phyloP scores from a whole-genome alignment of 2,797 vertebrate species.

The Glossophaga mutica region DNA sequence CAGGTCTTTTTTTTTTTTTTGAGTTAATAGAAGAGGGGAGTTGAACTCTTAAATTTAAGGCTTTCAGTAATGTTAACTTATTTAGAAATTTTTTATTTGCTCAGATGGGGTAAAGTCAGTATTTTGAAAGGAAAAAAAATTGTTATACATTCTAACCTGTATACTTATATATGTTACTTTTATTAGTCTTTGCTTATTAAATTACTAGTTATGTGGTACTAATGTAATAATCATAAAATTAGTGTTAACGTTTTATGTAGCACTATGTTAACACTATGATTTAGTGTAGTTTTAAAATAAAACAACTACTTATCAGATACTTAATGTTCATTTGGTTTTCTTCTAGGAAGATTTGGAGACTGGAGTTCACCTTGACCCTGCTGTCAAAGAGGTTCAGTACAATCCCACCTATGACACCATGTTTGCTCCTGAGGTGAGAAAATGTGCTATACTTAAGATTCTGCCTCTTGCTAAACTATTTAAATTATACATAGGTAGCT shows the following conservation, averaged over 20 bases:
- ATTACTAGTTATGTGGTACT: not conserved
- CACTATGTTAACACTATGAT: too few relatives aligned
- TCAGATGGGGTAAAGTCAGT: not conserved
- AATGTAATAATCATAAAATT: not conserved
- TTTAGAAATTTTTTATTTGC: slow-evolving; percentile 5
- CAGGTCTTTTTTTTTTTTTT: slow-evolving; percentile 30
- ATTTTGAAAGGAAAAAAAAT: slow-evolving; percentile 22
- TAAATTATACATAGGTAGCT: not conserved
- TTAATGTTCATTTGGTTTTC: slow-evolving; percentile 50
- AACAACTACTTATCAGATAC: not conserved
- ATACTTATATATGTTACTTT: not conserved
- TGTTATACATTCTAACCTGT: not conserved
- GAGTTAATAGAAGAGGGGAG: not conserved
- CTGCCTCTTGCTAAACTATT: not conserved
- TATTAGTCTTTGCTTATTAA: not conserved
- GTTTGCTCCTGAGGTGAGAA: slow-evolving; percentile 97
- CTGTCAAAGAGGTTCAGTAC: slow-evolving; percentile 92
- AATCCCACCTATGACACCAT: slow-evolving; percentile 96
- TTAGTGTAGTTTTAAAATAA: slow-evolving; percentile 13
- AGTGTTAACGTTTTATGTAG: too few relatives aligned
- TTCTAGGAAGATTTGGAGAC: slow-evolving; percentile 95
- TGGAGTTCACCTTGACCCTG: slow-evolving; percentile 93
- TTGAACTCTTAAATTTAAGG: not conserved
- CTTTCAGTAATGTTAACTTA: not conserved
- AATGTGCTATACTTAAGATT: not conserved